Conservation (phyloP, 1,140 invertebrate species). For the Drosophila hydei region DNA sequence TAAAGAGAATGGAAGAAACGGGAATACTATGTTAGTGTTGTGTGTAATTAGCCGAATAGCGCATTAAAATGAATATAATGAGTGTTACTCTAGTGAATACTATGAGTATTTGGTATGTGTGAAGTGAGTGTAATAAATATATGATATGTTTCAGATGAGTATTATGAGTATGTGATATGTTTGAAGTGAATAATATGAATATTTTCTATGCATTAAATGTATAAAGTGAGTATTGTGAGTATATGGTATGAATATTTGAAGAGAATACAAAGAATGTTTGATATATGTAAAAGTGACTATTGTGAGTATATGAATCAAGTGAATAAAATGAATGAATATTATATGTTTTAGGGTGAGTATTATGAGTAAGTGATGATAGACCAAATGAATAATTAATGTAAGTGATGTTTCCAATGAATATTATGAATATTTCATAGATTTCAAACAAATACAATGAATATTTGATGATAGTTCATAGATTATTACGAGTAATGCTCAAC, state of each 20-base stretch:
- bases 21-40: constrained; percentile 69
- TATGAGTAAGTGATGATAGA: background rate
- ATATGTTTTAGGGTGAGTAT: background rate
- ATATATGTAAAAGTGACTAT: background rate
- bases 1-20: constrained; percentile 37
- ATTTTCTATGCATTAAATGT: background rate
- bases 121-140: background rate
- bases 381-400: too few species aligned
- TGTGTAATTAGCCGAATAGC: constrained; percentile 43
- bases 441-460: background rate
- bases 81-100: constrained; percentile 1
- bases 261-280: too few species aligned
- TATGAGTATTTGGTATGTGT: constrained; percentile 2
- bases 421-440: background rate
- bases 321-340: background rate
- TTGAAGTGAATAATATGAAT: background rate
- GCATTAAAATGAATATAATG: constrained; percentile 45
- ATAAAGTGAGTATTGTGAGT: background rate
- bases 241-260: too few species aligned
- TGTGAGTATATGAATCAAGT: background rate
- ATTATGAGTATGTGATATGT: background rate
- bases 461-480: background rate
- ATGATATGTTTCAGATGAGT: background rate
- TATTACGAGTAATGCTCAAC: too few species aligned
- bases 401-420: too few species aligned